Base-by-base conservation (phyloP, 64 coral and sea anemone species). In the Pachyseris speciosa region DNA sequence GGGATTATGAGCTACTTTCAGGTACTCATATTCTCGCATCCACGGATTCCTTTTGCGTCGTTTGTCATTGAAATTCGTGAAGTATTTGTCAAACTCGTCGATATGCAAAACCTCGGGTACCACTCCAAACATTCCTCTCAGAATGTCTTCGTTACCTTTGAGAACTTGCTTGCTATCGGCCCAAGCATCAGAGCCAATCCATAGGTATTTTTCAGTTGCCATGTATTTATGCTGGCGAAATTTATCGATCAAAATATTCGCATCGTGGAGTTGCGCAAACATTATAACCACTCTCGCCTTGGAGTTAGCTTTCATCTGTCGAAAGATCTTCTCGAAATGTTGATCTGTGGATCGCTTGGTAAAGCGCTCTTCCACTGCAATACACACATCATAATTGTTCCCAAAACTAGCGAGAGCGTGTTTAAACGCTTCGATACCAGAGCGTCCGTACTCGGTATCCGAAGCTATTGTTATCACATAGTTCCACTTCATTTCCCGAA, bases 351-450 rank as follows among this genome's bases (percentile, higher is more conserved):
- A 96, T 2, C 74, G 80, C 34, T 96, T 92, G 13, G 94, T 96
- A 37, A 96, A 96, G 7, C 77, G 87, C 64, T 96, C 84, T 17
- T 96, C 94, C n/a, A 96, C 84, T 1, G 94, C 55, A 51, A 96
- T 92, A 20, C 94, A 96, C 51, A 96, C 88, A 44, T 92, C 84
- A 41, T 96, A 96, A 22, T 73, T 90, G 7, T 96, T 61, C 22
- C 90, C 42, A 17, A 96, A 96, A 50, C 77, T 88, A 9, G 75
- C 42, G 33, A 86, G 89, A 17, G 94, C 94, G 45, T 88, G 40
- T 83, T 96, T 96, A 34, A 96, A 96, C 28, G 89, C 84, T n/a
- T 96, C 94, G 11, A 96, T 96, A 9, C 94, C 94, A 52, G 94
- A 96, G 52, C 90, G 47, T 1, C 94, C 94, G 37, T 96, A 96